A percentile compares a stretch with the other conserved stretches of the same genome.
Evolutionary conservation across 2,113 vertebrate genomes (phyloP).

Genomic region (Salvelinus namaycush): DNA sequence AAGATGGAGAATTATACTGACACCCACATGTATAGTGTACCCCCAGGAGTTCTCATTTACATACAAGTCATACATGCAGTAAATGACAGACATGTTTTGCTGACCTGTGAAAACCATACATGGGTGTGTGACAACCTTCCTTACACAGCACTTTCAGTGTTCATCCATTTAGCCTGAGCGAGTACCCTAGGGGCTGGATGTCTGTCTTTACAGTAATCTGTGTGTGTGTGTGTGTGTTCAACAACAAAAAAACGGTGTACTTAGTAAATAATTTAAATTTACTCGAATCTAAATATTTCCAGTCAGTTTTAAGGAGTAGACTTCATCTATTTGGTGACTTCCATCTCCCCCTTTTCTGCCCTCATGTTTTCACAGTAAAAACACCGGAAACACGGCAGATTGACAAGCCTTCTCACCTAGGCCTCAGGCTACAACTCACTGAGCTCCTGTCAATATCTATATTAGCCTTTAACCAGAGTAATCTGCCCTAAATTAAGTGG

Average conservation of each 20-base stretch:
- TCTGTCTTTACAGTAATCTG: not conserved
- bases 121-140: not conserved
- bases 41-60: conserved; percentile 36
- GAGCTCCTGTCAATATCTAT: conserved; percentile 20
- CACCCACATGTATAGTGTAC: not conserved
- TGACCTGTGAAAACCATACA: conserved; percentile 44
- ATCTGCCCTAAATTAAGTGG: conserved; percentile 30
- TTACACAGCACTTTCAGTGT: conserved; percentile 28
- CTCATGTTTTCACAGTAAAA: not conserved
- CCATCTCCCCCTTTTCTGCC: conserved; percentile 8
- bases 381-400: conserved; percentile 12
- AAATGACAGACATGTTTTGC: conserved; percentile 59
- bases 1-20: not conserved
- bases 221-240: no score
- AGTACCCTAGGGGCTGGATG: not conserved
- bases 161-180: not conserved
- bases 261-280: not conserved
- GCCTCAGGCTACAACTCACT: conserved; percentile 5
- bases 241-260: not conserved
- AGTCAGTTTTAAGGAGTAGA: not conserved
- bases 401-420: conserved; percentile 2
- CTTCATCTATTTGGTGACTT: not conserved
- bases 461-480: conserved; percentile 34
- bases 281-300: not conserved
- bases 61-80: conserved; percentile 52